A percentile compares a stretch with the other conserved stretches of the same genome.
These are phyloP conservation scores for Drosophila melanocephala DNA, from an alignment of 2,888 invertebrate species.

Conservation along the genomic window DNA sequence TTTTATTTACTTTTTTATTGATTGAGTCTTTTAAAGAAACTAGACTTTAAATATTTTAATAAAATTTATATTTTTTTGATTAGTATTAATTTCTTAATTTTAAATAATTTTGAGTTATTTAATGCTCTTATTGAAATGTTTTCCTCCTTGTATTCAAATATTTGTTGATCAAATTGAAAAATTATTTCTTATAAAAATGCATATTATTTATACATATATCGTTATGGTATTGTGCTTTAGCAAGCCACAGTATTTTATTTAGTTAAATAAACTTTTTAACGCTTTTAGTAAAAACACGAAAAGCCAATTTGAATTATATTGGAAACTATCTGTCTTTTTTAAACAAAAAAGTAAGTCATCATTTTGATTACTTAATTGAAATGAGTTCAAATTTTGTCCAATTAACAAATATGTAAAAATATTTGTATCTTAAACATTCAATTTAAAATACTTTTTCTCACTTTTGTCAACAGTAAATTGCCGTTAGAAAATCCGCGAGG, in stretches of 20 bases:
- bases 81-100: neutral
- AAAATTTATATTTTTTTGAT: neutral
- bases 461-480: neutral
- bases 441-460: neutral
- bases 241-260: neutral
- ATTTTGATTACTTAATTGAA: neutral
- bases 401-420: neutral
- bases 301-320: neutral
- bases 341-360: neutral
- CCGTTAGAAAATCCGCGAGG: constrained; percentile 29
- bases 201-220: neutral
- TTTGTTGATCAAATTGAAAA: neutral
- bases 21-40: neutral
- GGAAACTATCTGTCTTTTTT: neutral
- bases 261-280: neutral
- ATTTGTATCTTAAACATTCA: neutral
- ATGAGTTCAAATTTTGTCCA: neutral
- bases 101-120: neutral
- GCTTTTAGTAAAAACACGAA: neutral
- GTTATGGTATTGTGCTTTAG: neutral
- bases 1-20: neutral
- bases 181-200: neutral
- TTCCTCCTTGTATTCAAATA: neutral
- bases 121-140: neutral
- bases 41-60: neutral